phyloP scores from a whole-genome alignment of 2,113 vertebrate species.

The Mystacornis crossleyi region DNA sequence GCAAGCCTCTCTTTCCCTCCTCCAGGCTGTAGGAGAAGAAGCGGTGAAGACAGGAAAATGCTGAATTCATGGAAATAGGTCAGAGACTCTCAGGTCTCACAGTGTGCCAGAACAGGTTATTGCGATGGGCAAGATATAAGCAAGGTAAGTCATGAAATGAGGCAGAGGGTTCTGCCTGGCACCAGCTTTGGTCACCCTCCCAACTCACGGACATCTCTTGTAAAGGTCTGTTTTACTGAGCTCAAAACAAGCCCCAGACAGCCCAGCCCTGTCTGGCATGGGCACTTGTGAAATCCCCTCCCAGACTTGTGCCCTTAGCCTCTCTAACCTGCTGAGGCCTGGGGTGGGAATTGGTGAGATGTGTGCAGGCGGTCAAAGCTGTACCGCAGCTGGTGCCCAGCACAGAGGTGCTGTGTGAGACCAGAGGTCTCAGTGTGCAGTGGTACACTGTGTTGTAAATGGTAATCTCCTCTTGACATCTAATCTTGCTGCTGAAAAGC shows the following conservation, averaged over 20 bases:
- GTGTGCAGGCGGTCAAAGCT: fast-evolving
- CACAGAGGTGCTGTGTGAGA: not conserved
- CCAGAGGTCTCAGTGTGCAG: not conserved
- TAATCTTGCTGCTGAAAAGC: not conserved
- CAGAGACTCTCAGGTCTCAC: not conserved
- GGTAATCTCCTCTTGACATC: conserved; percentile 28
- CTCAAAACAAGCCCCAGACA: not conserved
- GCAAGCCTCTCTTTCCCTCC: not conserved
- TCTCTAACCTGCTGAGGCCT: not conserved
- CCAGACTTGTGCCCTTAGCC: not conserved
- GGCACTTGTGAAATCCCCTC: not conserved
- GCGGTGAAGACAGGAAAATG: not conserved
- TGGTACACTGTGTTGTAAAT: not conserved
- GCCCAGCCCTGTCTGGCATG: not conserved
- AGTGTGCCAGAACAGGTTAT: not conserved
- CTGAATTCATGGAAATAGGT: conserved; percentile 28
- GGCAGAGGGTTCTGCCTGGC: not conserved
- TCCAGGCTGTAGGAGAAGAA: not conserved
- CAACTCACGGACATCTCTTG: not conserved
- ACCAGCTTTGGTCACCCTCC: not conserved
- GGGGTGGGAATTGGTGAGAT: not conserved
- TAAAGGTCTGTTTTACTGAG: not conserved
- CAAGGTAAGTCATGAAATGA: not conserved
- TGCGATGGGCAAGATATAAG: not conserved
- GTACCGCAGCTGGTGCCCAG: fast-evolving